phyloP scores from a whole-genome alignment of 2,888 invertebrate genomes.

The Tachina grossa region DNA sequence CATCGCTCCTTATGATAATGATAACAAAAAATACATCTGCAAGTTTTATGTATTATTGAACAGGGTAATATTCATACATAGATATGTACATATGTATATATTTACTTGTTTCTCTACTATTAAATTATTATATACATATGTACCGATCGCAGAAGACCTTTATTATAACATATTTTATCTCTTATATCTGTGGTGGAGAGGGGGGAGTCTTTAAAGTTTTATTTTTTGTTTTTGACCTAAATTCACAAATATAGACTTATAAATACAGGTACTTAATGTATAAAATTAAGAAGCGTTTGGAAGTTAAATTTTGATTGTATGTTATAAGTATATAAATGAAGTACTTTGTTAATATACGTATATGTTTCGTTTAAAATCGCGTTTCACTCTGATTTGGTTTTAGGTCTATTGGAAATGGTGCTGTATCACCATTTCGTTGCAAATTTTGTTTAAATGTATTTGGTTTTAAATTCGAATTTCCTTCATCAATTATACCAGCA shows the following conservation, averaged over 20 bases:
- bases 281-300: constrained; percentile 11
- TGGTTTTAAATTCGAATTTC: constrained; percentile 6
- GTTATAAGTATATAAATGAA: not conserved
- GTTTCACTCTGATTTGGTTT: constrained; percentile 74
- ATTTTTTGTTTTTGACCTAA: constrained; percentile 20
- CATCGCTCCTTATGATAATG: no score
- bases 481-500: not conserved
- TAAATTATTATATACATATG: no score
- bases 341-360: not conserved
- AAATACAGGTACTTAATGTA: constrained; percentile 19
- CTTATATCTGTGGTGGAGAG: not conserved
- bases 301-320: constrained; percentile 4
- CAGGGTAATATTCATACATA: not conserved
- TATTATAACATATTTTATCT: not conserved
- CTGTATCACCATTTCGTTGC: not conserved
- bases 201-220: not conserved
- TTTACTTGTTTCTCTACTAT: not conserved
- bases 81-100: not conserved
- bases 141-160: no score
- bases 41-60: no score
- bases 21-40: no score
- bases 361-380: constrained; percentile 74
- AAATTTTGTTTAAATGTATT: constrained; percentile 21
- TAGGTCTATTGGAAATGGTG: constrained; percentile 10
- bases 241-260: constrained; percentile 9